Evolutionary conservation across 1,140 invertebrate genomes (phyloP).

Genomic region (Drosophila auraria): DNA sequence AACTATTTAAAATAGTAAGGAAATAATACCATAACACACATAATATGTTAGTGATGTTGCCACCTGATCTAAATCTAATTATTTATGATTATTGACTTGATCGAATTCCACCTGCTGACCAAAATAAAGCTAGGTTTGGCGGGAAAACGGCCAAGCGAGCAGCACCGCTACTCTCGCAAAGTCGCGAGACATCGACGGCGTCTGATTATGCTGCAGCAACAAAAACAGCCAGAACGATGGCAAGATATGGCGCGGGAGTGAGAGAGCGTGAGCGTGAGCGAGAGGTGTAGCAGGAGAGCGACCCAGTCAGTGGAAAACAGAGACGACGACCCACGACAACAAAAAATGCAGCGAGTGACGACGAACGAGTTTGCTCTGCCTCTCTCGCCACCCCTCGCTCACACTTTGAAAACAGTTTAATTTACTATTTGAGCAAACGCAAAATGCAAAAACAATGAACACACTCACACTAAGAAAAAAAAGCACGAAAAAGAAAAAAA

Average conservation of each 20-base stretch:
- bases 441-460: constrained; percentile 58
- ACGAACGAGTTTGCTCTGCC: constrained; percentile 39
- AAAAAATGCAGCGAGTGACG: constrained; percentile 64
- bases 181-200: constrained; percentile 31
- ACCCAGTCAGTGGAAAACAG: constrained; percentile 39
- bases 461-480: constrained; percentile 33
- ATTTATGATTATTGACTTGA: neutral
- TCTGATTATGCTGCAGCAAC: constrained; percentile 47
- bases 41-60: neutral
- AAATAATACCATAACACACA: neutral
- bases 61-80: neutral
- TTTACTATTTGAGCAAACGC: constrained; percentile 57
- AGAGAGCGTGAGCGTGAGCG: constrained; percentile 16
- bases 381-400: constrained; percentile 37
- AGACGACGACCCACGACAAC: constrained; percentile 72
- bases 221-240: constrained; percentile 15
- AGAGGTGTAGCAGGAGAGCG: constrained; percentile 24
- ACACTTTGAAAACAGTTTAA: constrained; percentile 52
- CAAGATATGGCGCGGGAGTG: neutral
- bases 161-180: constrained; percentile 23
- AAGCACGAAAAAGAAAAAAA: constrained; percentile 28
- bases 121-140: neutral
- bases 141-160: constrained; percentile 11
- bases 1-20: too few species aligned
- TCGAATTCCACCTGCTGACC: constrained; percentile 11